These are phyloP conservation scores for Gymnoscopelus microlampas DNA, from an alignment of 2,797 vertebrate species.

Conservation along the genomic window DNA sequence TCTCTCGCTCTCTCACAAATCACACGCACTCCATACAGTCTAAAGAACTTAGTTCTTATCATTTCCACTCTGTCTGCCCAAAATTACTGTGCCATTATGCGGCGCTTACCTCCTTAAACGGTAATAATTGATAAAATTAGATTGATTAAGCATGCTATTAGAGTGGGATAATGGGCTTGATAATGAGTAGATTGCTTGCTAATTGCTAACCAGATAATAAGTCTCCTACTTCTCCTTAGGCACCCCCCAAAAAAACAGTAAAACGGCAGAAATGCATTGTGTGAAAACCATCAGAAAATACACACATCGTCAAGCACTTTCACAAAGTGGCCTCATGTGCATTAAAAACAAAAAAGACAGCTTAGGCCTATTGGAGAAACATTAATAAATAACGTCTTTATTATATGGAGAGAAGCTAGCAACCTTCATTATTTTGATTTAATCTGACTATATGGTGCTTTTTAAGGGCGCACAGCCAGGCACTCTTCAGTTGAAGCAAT, in stretches of 20 bases:
- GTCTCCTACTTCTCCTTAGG: conserved; percentile 53
- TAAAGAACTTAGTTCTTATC: conserved; percentile 70
- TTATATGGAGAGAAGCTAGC: too few species aligned
- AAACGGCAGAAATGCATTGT: conserved; percentile 39
- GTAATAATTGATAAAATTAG: conserved; percentile 78
- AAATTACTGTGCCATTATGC: conserved; percentile 65
- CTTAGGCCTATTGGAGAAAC: too few species aligned
- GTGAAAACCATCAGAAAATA: conserved; percentile 31
- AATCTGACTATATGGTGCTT: too few species aligned
- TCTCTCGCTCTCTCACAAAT: conserved; percentile 6
- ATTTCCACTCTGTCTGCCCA: conserved; percentile 58
- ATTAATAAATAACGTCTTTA: too few species aligned
- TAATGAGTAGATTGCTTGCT: conserved; percentile 76
- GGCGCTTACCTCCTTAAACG: conserved; percentile 68
- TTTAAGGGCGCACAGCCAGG: too few species aligned
- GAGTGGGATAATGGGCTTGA: conserved; percentile 73
- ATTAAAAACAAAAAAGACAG: too few species aligned
- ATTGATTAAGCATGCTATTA: conserved; percentile 80
- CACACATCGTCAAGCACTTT: neutral
- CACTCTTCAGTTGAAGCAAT: too few species aligned
- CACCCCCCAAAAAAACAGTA: conserved; percentile 29
- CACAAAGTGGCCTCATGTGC: too few species aligned
- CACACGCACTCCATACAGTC: conserved; percentile 43
- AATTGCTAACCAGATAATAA: conserved; percentile 75
- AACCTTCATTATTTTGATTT: too few species aligned